These are phyloP conservation scores for Ciconia maguari DNA, from an alignment of 2,113 vertebrate species.

Conservation along the genomic window DNA sequence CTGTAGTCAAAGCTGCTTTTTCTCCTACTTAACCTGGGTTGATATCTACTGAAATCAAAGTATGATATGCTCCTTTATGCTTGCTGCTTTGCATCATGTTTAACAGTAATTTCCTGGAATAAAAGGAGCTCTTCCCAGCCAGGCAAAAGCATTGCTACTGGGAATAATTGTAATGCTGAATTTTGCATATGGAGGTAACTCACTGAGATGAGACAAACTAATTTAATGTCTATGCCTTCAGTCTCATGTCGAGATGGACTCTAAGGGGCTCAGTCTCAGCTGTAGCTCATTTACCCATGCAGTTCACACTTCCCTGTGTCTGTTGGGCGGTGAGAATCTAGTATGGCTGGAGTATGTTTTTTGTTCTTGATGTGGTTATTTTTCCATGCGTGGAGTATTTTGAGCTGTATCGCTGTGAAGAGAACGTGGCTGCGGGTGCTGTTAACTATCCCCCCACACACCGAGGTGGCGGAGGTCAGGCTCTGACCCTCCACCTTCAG, in stretches of 20 bases:
- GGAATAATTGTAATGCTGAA: neutral
- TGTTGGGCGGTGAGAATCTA: neutral
- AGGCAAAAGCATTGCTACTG: neutral
- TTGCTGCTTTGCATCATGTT: neutral
- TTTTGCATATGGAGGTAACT: neutral
- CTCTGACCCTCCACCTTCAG: neutral
- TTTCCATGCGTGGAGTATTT: neutral
- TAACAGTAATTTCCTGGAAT: neutral
- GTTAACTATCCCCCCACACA: rapidly evolving
- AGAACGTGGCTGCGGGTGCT: rapidly evolving
- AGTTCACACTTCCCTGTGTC: neutral
- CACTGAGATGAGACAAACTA: neutral
- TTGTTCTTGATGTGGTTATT: neutral
- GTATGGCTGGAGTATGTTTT: neutral
- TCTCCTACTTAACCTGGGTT: neutral
- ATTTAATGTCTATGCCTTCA: neutral
- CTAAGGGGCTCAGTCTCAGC: neutral
- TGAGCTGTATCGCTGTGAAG: neutral
- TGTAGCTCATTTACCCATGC: rapidly evolving
- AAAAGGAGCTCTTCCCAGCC: neutral
- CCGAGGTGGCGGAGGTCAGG: rapidly evolving
- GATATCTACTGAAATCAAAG: neutral
- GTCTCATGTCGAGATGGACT: rapidly evolving
- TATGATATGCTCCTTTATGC: neutral
- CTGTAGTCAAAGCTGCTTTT: neutral